phyloP scores from a whole-genome alignment of 2,888 invertebrate species.

The Calameuta idolon region DNA sequence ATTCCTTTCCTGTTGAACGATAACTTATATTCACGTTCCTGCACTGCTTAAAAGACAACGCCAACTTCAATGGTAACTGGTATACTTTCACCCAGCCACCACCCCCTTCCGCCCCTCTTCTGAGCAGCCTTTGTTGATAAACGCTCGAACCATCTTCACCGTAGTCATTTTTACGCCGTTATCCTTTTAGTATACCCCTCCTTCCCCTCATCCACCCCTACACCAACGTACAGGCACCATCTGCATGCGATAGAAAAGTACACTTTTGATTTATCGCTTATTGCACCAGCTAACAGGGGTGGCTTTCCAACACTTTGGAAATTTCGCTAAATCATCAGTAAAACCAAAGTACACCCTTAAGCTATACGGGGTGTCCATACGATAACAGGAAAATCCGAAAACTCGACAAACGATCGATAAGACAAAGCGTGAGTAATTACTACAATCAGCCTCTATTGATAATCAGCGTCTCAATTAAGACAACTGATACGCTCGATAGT shows the following conservation, averaged over 20 bases:
- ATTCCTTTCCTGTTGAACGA: not conserved
- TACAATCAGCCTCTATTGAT: not conserved
- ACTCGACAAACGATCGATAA: not conserved
- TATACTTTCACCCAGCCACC: not conserved
- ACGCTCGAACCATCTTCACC: not conserved
- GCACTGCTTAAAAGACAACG: not conserved
- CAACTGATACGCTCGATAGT: not conserved
- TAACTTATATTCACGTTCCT: not conserved
- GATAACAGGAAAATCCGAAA: not conserved
- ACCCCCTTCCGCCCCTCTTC: not conserved
- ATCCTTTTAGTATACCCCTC: not conserved
- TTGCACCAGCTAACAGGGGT: slow-evolving; percentile 34
- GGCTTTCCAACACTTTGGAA: not conserved
- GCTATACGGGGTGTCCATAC: not conserved
- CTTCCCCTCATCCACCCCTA: not conserved
- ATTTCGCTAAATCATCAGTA: not conserved
- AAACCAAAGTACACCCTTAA: not conserved
- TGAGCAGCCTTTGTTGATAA: not conserved
- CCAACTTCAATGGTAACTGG: not conserved
- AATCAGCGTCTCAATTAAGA: not conserved
- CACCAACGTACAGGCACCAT: slow-evolving; percentile 4
- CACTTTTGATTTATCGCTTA: slow-evolving; percentile 58
- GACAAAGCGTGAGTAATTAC: not conserved
- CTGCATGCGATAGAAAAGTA: slow-evolving; percentile 30
- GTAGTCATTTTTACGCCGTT: not conserved